Base-by-base conservation (phyloP, 2,888 invertebrate genomes). In the Tiliacea citrago region DNA sequence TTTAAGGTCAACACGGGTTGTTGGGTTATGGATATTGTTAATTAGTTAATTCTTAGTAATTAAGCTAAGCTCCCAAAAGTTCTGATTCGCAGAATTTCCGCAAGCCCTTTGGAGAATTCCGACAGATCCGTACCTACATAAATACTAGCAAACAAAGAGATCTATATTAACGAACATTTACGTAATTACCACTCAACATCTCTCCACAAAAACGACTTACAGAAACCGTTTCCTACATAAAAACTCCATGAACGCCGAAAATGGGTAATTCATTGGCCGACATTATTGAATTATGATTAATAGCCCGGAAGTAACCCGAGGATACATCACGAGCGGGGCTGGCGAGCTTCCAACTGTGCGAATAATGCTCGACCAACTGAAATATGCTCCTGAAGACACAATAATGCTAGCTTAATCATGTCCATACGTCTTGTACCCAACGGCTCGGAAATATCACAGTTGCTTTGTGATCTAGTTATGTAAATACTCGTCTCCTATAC, bases 201-300 rank as follows among this genome's bases (percentile, higher is more conserved):
- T 60, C 39, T 16, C 21, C 49, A 58, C 67, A 82, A 83, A 79
- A 83, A 79, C 58, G 60, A 68, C 75, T 60, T 60, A 55, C 76
- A 76, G 72, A 69, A 67, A 76, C 69, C 62, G 45, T 83, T 68
- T 79, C 80, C 80, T 61, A 47, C 67, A 42, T 83, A 79, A 83
- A 80, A 82, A 85, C 82, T 77, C 73, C 51, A 71, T 82, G 79
- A 84, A 82, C 73, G 81, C 69, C 79, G 82, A 86, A 90, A 90
- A 86, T 83, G 76, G 86, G 82, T 88, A 86, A 89, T 88, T 89
- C 88, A 86, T 88, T 82, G 88, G 86, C 85, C 83, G 81, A 81
- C 89, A 89, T 91, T 90, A 92, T 92, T 92, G 91, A 92, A 92
- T 92, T 91, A 93, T 93, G 91, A 93, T 92, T 91, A 92, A 93